Evolutionary conservation across 1,140 invertebrate species (phyloP).

Genomic region (Stenopsyche tienmushanensis): DNA sequence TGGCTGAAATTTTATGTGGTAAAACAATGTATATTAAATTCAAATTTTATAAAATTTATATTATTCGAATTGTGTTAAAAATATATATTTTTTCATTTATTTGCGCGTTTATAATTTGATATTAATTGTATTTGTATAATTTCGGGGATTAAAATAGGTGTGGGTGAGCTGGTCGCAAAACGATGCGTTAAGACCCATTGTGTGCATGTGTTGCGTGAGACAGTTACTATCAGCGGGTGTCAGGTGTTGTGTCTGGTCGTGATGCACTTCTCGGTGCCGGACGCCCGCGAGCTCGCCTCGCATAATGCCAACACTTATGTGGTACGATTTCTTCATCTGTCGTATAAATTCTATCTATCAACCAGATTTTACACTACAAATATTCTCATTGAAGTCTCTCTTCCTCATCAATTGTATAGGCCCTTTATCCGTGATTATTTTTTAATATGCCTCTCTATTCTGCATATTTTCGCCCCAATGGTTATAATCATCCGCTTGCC

Average conservation of each 20-base stretch:
- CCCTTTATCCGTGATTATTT: not conserved
- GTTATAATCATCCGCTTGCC: no score
- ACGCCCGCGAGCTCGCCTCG: not conserved
- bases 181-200: no score
- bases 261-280: constrained; percentile 22
- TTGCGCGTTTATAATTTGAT: not conserved
- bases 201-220: no score
- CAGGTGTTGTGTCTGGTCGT: no score
- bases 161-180: not conserved
- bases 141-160: not conserved
- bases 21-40: no score
- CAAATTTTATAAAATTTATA: no score
- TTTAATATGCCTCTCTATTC: not conserved
- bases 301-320: not conserved
- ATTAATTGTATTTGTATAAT: not conserved
- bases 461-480: no score
- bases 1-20: no score
- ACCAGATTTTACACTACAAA: not conserved
- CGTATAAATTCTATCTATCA: not conserved
- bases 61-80: not conserved
- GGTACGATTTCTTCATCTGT: not conserved
- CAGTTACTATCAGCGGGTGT: no score
- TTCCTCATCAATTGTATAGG: not conserved
- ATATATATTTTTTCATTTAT: not conserved
- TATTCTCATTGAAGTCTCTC: not conserved